phyloP scores from a whole-genome alignment of 2,888 invertebrate genomes.

The Arge pagana region DNA sequence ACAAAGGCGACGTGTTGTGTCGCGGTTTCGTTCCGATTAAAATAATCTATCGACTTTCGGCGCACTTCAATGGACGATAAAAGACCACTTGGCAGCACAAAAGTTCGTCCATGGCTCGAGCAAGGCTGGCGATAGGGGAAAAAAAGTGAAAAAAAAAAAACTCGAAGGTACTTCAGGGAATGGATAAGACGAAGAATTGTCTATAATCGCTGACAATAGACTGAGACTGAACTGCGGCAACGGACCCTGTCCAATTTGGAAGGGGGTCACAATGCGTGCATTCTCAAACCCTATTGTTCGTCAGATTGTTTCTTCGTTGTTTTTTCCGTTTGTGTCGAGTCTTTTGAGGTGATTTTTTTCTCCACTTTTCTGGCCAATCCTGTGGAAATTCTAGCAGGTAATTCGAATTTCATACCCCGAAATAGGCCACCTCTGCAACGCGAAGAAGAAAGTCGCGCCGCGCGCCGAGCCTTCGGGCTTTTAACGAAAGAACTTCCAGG shows the following conservation, averaged over 20 bases:
- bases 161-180: slow-evolving; percentile 26
- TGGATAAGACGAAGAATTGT: slow-evolving; percentile 43
- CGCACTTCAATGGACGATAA: slow-evolving; percentile 20
- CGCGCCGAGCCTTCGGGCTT: no score
- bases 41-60: slow-evolving; percentile 39
- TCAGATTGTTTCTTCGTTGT: slow-evolving; percentile 15
- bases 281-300: slow-evolving; percentile 12
- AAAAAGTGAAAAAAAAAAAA: not conserved
- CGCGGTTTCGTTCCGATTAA: slow-evolving; percentile 37
- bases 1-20: slow-evolving; percentile 40
- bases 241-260: slow-evolving; percentile 4
- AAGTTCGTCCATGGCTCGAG: slow-evolving; percentile 12
- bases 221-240: slow-evolving; percentile 20
- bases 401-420: slow-evolving; percentile 48
- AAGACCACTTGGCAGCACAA: slow-evolving; percentile 23
- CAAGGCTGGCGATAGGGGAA: slow-evolving; percentile 4
- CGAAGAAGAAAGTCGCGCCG: no score
- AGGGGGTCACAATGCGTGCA: slow-evolving; percentile 9
- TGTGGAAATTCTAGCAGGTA: slow-evolving; percentile 41
- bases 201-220: slow-evolving; percentile 49
- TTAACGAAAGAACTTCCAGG: no score
- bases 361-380: slow-evolving; percentile 40
- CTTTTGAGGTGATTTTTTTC: slow-evolving; percentile 29
- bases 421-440: slow-evolving; percentile 15
- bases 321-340: slow-evolving; percentile 27